These are phyloP conservation scores for Zaprionus camerounensis DNA, from an alignment of 1,140 invertebrate species.

Conservation along the genomic window DNA sequence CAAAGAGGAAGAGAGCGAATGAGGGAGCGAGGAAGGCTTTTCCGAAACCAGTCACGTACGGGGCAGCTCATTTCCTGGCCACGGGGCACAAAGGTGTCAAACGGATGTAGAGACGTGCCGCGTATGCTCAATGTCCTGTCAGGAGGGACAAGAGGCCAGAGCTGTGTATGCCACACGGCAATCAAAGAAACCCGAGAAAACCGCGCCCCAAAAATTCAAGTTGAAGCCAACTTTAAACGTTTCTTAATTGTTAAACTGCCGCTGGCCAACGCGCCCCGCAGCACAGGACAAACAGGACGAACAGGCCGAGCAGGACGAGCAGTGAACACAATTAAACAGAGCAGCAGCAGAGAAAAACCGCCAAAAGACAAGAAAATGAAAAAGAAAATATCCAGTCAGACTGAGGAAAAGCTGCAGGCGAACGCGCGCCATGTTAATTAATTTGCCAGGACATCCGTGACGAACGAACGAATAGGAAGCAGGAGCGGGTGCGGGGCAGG, in stretches of 20 bases:
- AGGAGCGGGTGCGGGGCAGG: background rate
- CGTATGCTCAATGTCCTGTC: conserved; percentile 72
- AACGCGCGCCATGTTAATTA: conserved; percentile 75
- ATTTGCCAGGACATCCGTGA: conserved; percentile 79
- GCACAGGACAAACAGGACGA: background rate
- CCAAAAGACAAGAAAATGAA: conserved; percentile 42
- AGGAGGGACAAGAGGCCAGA: background rate
- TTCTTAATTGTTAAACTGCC: conserved; percentile 79
- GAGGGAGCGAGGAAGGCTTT: conserved; percentile 18
- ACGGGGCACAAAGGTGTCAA: conserved; percentile 76
- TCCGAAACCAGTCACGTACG: conserved; percentile 75
- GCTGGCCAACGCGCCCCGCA: conserved; percentile 28
- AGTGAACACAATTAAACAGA: conserved; percentile 63
- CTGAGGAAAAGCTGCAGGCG: conserved; percentile 33
- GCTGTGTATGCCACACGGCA: conserved; percentile 27
- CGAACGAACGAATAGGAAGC: background rate
- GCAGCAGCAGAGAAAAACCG: conserved; percentile 26
- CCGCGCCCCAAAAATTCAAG: conserved; percentile 49
- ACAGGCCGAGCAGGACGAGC: background rate
- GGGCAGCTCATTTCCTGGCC: conserved; percentile 77
- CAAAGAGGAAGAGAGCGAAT: conserved; percentile 5
- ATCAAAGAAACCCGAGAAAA: conserved; percentile 48
- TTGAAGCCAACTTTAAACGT: conserved; percentile 71
- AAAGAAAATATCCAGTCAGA: conserved; percentile 20
- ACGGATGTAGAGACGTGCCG: conserved; percentile 77